Evolutionary conservation across 2,113 vertebrate genomes (phyloP).

Genomic region (Eonycteris spelaea): DNA sequence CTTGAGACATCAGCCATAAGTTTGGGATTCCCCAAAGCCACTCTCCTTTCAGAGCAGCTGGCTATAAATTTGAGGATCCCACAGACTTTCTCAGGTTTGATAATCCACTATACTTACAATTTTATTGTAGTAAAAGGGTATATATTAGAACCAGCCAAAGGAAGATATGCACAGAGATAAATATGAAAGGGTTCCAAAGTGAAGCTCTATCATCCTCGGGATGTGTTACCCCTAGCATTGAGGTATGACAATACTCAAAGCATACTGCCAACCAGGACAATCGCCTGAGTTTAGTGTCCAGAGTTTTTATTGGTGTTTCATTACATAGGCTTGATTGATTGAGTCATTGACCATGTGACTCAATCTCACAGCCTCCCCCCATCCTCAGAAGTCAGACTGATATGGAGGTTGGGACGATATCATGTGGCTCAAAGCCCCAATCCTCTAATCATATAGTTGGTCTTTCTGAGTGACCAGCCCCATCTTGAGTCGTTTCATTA

Average conservation of each 20-base stretch:
- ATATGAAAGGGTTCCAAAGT: not conserved
- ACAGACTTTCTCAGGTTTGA: not conserved
- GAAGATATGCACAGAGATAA: not conserved
- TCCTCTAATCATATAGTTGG: too few species aligned
- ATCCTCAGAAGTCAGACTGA: not conserved
- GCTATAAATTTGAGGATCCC: not conserved
- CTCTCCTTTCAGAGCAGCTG: not conserved
- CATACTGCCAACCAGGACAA: not conserved
- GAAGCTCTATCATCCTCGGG: not conserved
- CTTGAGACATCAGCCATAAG: not conserved
- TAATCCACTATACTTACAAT: not conserved
- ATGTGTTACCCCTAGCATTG: not conserved
- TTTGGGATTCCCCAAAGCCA: not conserved
- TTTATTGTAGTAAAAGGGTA: not conserved
- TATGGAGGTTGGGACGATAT: not conserved
- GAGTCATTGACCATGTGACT: not conserved
- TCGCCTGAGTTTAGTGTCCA: not conserved
- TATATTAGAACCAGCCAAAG: not conserved
- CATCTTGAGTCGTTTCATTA: too few species aligned
- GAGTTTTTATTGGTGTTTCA: not conserved
- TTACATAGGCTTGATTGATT: not conserved
- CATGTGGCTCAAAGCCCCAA: not conserved
- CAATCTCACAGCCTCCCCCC: not conserved
- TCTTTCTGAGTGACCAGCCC: too few species aligned
- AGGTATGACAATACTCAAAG: not conserved